Conservation (phyloP, 2,888 invertebrate species). For the Malthinus flaveolus region DNA sequence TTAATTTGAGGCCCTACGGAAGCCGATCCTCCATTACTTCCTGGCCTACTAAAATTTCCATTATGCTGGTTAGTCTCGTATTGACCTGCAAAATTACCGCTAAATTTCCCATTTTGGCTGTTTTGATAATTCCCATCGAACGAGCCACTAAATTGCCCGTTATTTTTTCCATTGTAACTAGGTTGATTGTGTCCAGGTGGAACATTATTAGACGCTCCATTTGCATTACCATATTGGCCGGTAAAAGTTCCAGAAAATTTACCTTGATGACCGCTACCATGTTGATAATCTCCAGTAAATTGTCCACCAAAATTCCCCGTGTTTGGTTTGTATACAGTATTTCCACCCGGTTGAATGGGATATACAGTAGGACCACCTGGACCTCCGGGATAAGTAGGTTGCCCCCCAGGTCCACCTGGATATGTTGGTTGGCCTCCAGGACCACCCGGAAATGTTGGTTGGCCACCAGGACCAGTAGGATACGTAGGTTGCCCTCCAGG, state of each 20-base stretch:
- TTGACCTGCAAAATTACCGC: slow-evolving; percentile 27
- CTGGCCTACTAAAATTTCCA: slow-evolving; percentile 14
- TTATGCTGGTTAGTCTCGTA: slow-evolving; percentile 11
- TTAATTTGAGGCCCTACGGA: slow-evolving; percentile 4
- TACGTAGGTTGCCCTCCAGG: not conserved
- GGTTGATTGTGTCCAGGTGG: not conserved
- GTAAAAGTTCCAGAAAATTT: slow-evolving; percentile 29
- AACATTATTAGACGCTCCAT: slow-evolving; percentile 1
- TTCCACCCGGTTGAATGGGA: not conserved
- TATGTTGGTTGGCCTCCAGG: slow-evolving; percentile 20
- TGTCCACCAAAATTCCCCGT: slow-evolving; percentile 38
- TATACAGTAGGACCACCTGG: not conserved
- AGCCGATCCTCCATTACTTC: slow-evolving; percentile 16
- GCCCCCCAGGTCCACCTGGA: slow-evolving; percentile 19
- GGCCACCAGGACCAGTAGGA: not conserved
- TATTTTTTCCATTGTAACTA: slow-evolving; percentile 28
- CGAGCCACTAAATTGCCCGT: slow-evolving; percentile 41
- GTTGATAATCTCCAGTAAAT: slow-evolving; percentile 38
- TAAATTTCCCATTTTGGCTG: slow-evolving; percentile 28
- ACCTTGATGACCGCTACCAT: slow-evolving; percentile 24
- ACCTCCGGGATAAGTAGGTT: slow-evolving; percentile 1
- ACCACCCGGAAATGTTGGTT: slow-evolving; percentile 3
- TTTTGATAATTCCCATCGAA: slow-evolving; percentile 41
- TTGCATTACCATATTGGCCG: slow-evolving; percentile 22
- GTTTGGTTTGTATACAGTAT: not conserved